phyloP scores from a whole-genome alignment of 2,113 vertebrate species.

The Pluvianellus socialis region DNA sequence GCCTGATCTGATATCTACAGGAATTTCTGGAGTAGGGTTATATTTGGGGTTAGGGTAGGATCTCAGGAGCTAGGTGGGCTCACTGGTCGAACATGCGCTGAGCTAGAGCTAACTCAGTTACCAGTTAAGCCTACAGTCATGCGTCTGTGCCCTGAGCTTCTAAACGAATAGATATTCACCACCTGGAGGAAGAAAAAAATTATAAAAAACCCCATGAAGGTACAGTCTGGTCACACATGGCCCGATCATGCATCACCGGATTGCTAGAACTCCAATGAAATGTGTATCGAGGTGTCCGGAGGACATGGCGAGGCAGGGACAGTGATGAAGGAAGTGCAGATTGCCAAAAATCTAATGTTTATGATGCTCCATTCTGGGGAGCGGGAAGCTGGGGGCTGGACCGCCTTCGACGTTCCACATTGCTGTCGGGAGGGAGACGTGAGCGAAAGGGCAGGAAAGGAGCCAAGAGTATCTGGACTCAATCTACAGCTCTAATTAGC shows the following conservation, averaged over 20 bases:
- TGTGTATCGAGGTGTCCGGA: neutral
- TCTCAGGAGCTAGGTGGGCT: neutral
- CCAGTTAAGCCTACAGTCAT: neutral
- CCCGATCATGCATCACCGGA: too few species aligned
- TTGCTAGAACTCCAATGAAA: neutral
- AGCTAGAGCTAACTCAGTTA: neutral
- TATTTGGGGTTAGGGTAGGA: neutral
- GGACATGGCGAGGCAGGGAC: neutral
- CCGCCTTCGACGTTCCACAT: neutral
- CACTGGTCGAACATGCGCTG: neutral
- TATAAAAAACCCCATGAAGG: neutral
- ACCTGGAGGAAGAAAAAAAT: neutral
- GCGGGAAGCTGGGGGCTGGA: neutral
- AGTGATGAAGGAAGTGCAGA: neutral
- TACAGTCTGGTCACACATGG: neutral
- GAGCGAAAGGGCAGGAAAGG: neutral
- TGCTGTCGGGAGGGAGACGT: accelerated
- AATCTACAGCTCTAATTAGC: neutral
- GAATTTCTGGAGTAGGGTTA: neutral
- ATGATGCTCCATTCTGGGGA: neutral
- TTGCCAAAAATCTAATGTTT: neutral
- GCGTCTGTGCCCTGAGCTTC: neutral
- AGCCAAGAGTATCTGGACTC: neutral
- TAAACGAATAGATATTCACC: neutral
- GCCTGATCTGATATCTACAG: neutral